Conservation (phyloP, 2,888 invertebrate species). For the Scaptomyza parva region DNA sequence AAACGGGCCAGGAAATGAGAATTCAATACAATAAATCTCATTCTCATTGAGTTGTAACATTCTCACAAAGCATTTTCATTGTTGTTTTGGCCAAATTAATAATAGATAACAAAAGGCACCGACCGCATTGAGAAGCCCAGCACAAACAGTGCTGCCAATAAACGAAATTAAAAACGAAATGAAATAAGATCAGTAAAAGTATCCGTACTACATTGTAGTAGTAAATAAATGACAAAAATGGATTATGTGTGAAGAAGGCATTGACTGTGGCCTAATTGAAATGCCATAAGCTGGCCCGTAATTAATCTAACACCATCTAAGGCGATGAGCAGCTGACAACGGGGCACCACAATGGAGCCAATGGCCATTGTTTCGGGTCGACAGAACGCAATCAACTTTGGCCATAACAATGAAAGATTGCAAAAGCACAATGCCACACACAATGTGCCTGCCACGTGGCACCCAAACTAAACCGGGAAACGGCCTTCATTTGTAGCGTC, state of each 20-base stretch:
- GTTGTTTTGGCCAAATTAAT: constrained; percentile 55
- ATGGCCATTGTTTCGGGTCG: background rate
- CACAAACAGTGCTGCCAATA: constrained; percentile 21
- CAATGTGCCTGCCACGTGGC: constrained; percentile 1
- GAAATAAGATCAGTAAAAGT: background rate
- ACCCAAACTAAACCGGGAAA: constrained; percentile 1
- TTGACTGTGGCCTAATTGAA: constrained; percentile 23
- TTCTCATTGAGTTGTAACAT: constrained; percentile 61
- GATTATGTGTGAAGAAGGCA: constrained; percentile 11
- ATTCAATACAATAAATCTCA: constrained; percentile 72
- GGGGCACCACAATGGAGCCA: background rate
- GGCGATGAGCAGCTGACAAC: constrained; percentile 11
- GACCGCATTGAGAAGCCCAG: constrained; percentile 27
- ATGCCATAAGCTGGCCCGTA: constrained; percentile 21
- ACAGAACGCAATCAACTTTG: constrained; percentile 30
- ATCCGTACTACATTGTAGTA: no score
- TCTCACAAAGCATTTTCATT: constrained; percentile 29
- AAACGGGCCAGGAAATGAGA: constrained; percentile 59
- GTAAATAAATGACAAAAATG: constrained; percentile 1
- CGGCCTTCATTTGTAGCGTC: constrained; percentile 41
- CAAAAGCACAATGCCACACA: constrained; percentile 7
- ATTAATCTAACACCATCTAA: constrained; percentile 31
- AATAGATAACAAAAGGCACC: constrained; percentile 66
- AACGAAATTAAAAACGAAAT: constrained; percentile 31
- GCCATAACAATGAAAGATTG: constrained; percentile 53